Evolutionary conservation across 2,113 vertebrate genomes (phyloP).

Genomic region (Apeltes quadracus): DNA sequence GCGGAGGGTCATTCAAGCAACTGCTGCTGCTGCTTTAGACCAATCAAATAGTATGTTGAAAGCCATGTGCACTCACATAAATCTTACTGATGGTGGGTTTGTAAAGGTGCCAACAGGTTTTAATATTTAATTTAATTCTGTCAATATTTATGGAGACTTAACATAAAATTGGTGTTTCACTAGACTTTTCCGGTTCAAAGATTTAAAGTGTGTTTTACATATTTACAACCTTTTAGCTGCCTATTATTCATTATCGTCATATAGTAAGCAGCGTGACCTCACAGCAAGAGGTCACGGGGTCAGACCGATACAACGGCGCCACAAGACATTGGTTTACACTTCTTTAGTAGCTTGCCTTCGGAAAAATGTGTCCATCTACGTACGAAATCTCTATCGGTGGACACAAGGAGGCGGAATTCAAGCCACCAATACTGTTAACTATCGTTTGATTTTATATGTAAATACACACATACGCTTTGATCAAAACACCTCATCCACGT

Average conservation of each 20-base stretch:
- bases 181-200: neutral
- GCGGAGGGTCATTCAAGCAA: no score
- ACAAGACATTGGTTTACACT: neutral
- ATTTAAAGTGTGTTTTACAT: neutral
- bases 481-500: conserved; percentile 13
- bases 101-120: neutral
- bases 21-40: neutral
- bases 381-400: neutral
- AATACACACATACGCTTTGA: neutral
- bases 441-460: neutral
- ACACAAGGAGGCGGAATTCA: neutral
- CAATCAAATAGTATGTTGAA: conserved; percentile 27
- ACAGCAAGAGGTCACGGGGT: neutral
- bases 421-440: neutral
- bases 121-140: neutral
- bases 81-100: neutral
- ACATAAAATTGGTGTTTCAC: neutral
- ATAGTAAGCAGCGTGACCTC: neutral
- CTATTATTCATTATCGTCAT: neutral
- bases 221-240: neutral
- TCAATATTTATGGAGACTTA: neutral
- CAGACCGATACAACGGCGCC: neutral
- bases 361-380: neutral
- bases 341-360: neutral
- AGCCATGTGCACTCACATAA: neutral